phyloP scores from a whole-genome alignment of 2,888 invertebrate species.

The Griposia aprilina region DNA sequence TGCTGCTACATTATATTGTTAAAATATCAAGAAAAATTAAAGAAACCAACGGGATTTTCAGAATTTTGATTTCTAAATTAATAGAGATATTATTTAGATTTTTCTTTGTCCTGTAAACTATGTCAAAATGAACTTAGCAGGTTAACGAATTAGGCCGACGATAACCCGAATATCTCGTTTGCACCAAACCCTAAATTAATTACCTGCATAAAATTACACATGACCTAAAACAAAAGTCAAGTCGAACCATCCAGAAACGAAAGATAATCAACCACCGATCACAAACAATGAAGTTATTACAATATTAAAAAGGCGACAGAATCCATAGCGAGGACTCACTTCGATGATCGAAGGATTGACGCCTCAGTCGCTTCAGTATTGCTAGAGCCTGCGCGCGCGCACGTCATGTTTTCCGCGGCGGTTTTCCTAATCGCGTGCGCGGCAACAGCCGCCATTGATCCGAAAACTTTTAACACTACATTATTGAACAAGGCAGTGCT shows the following conservation, averaged over 20 bases:
- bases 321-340: constrained; percentile 58
- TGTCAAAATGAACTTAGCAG: too few relatives aligned
- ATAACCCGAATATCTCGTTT: background rate
- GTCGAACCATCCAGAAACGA: constrained; percentile 52
- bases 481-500: constrained; percentile 76
- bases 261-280: constrained; percentile 56
- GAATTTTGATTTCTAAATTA: too few relatives aligned
- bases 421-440: constrained; percentile 82
- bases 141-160: too few relatives aligned
- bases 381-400: constrained; percentile 83
- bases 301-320: constrained; percentile 74
- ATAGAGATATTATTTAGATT: too few relatives aligned
- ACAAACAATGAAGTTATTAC: constrained; percentile 75
- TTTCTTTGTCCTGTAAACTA: too few relatives aligned
- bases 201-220: constrained; percentile 6
- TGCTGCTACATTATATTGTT: too few relatives aligned
- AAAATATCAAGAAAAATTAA: too few relatives aligned
- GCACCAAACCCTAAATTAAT: background rate
- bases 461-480: constrained; percentile 73
- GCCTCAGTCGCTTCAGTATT: constrained; percentile 83
- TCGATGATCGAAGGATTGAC: constrained; percentile 69
- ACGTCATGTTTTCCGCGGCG: constrained; percentile 74
- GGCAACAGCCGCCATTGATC: constrained; percentile 71
- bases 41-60: too few relatives aligned
- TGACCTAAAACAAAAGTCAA: constrained; percentile 46